Evolutionary conservation across 1,140 invertebrate genomes (phyloP).

Genomic region (Patella vulgata): DNA sequence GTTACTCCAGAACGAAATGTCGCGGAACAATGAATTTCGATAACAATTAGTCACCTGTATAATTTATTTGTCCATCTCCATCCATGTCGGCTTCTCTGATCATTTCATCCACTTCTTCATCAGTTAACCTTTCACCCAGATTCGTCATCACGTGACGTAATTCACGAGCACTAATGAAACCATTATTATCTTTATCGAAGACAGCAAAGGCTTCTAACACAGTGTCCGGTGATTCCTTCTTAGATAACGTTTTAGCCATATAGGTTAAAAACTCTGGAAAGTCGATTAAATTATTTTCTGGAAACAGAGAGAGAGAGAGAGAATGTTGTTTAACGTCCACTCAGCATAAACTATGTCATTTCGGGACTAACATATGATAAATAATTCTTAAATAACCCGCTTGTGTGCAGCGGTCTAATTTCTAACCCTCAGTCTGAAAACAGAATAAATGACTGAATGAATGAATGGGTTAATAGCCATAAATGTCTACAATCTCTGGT

Average conservation of each 20-base stretch:
- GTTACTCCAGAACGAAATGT: too few species aligned
- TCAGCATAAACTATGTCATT: neutral
- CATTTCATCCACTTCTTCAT: slow-evolving; percentile 77
- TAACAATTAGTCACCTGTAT: slow-evolving; percentile 45
- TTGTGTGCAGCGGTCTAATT: too few species aligned
- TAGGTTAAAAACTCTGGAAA: slow-evolving; percentile 85
- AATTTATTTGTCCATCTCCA: slow-evolving; percentile 72
- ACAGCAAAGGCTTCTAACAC: slow-evolving; percentile 96
- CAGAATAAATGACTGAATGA: too few species aligned
- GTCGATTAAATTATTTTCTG: slow-evolving; percentile 99
- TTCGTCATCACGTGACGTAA: slow-evolving; percentile 92
- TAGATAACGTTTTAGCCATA: slow-evolving; percentile 99
- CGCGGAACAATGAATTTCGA: too few species aligned
- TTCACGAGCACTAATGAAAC: slow-evolving; percentile 82
- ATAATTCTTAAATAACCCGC: too few species aligned
- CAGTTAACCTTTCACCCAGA: slow-evolving; percentile 90
- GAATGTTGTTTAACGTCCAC: neutral
- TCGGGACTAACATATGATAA: too few species aligned
- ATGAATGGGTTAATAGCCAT: too few species aligned
- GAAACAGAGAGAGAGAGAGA: slow-evolving; percentile 54
- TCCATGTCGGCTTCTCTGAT: slow-evolving; percentile 85
- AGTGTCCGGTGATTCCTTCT: slow-evolving; percentile 98
- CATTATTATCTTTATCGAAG: slow-evolving; percentile 97
- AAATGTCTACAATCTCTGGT: too few species aligned
- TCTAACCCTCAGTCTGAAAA: too few species aligned